Conservation (phyloP, 2,888 invertebrate species). For the Agrenia bidenticulata region DNA sequence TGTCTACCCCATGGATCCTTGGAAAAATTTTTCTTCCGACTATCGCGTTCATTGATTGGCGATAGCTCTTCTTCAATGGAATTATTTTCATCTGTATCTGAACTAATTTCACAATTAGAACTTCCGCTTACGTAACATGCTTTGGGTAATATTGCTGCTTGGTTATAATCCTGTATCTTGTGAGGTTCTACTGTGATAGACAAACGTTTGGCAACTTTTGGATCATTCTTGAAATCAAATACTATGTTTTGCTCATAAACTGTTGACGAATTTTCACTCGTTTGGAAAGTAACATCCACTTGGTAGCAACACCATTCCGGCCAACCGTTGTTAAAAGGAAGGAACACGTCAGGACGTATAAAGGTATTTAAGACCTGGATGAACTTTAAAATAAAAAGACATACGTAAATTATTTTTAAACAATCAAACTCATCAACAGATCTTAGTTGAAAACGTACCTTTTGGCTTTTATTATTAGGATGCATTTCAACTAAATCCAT, state of each 20-base stretch:
- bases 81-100: neutral
- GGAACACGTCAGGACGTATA: conserved; percentile 42
- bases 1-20: too few relatives aligned
- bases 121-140: neutral
- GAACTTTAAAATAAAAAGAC: conserved; percentile 15
- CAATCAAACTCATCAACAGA: too few relatives aligned
- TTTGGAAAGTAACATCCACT: conserved; percentile 62
- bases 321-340: conserved; percentile 46
- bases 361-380: conserved; percentile 50
- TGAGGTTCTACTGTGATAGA: conserved; percentile 72
- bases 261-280: conserved; percentile 62
- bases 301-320: conserved; percentile 51
- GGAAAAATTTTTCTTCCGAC: too few relatives aligned
- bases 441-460: too few relatives aligned
- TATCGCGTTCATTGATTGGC: neutral
- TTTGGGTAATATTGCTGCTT: neutral
- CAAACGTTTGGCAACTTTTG: conserved; percentile 67
- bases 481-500: conserved; percentile 43
- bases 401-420: too few relatives aligned
- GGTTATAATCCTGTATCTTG: neutral
- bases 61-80: neutral
- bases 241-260: conserved; percentile 76
- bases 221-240: conserved; percentile 71
- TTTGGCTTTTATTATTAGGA: conserved; percentile 43
- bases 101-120: neutral